These are phyloP conservation scores for Gobius niger DNA, from an alignment of 2,113 vertebrate genomes.

Conservation along the genomic window DNA sequence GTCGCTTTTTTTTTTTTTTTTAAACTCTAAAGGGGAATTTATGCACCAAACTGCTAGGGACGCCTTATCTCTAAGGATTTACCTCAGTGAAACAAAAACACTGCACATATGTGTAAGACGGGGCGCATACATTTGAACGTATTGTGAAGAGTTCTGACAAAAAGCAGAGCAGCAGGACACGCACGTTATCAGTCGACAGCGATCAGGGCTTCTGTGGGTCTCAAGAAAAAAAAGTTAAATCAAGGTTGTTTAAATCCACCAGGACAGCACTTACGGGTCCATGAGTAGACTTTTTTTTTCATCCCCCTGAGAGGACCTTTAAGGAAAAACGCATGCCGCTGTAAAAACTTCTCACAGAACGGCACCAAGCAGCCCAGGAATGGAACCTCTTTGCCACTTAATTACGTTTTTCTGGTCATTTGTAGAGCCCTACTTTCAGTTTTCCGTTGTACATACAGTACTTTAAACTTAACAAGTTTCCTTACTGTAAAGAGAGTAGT, in stretches of 20 bases:
- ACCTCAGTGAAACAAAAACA: slow-evolving; percentile 9
- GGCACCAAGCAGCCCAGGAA: too few relatives aligned
- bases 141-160: slow-evolving; percentile 5
- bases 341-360: too few relatives aligned
- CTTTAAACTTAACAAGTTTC: too few relatives aligned
- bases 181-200: background rate
- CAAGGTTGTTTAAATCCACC: background rate
- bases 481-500: too few relatives aligned
- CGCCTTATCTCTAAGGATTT: slow-evolving; percentile 9
- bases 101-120: background rate
- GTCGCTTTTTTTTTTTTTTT: background rate
- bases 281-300: background rate
- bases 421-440: too few relatives aligned
- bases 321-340: background rate
- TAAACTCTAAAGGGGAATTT: background rate
- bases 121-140: background rate
- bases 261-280: background rate
- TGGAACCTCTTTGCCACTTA: too few relatives aligned
- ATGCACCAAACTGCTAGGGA: background rate
- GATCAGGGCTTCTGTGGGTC: background rate
- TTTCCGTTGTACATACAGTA: too few relatives aligned
- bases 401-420: too few relatives aligned
- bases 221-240: slow-evolving; percentile 7
- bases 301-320: background rate
- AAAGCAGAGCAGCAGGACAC: background rate